phyloP scores from a whole-genome alignment of 2,113 vertebrate genomes.

The Penelope pileata region DNA sequence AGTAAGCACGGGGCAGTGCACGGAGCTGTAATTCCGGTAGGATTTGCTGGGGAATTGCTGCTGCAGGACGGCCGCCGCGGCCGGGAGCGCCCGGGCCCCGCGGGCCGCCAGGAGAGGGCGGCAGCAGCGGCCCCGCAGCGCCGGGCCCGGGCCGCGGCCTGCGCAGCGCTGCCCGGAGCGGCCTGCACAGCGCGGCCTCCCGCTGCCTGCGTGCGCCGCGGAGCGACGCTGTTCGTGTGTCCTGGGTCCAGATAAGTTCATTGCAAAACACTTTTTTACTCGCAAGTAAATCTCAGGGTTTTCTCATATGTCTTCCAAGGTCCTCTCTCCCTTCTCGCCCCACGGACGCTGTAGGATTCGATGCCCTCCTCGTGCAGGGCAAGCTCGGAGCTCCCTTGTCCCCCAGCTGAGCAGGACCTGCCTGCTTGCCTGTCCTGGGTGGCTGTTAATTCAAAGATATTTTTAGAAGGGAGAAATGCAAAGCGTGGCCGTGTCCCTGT shows the following conservation, averaged over 20 bases:
- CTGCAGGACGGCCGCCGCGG: constrained; percentile 20
- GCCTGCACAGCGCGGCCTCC: too few relatives aligned
- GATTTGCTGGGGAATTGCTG: background rate
- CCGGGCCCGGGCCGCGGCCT: background rate
- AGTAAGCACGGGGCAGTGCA: background rate
- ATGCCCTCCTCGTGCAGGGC: background rate
- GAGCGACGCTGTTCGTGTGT: background rate
- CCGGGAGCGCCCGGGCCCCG: background rate
- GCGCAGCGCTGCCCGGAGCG: background rate
- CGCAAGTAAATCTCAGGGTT: background rate
- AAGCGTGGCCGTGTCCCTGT: accelerated
- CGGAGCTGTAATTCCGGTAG: background rate
- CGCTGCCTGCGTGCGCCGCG: too few relatives aligned
- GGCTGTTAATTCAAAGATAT: background rate
- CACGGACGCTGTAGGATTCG: accelerated
- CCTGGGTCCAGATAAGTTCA: background rate
- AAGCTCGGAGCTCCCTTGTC: accelerated
- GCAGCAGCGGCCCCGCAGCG: background rate
- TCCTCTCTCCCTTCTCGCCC: background rate
- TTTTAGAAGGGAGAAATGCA: background rate
- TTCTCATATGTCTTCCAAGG: background rate
- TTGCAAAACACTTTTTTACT: background rate
- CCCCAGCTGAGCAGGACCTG: background rate
- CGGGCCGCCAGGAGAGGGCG: constrained; percentile 56
- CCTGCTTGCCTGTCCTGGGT: background rate